Evolutionary conservation across 2,888 invertebrate species (phyloP), one percentile per base, ranked within the genome.

Genomic region (Rhodophaea formosa): DNA sequence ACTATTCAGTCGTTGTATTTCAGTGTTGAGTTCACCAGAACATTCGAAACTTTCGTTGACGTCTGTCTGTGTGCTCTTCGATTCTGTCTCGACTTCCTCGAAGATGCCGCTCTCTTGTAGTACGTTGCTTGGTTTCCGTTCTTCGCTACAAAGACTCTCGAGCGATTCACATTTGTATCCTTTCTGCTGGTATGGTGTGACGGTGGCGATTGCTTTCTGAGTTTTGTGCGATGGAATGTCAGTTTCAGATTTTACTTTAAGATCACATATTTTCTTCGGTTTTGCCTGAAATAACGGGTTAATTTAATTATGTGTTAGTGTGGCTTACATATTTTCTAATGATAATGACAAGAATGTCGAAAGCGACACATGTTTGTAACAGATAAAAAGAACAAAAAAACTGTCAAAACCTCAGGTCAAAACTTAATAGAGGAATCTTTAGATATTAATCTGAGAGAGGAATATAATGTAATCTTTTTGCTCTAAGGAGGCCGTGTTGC

Each of bases 21-120:
- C 93, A 59, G 92, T 92, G 75, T 92, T 92, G 15, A 93, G 74
- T 79, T 93, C 93, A 71, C 92, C 88, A 61, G 80, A 84, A 72
- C 84, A 87, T 79, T 92, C 91, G 68, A 88, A 88, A 68, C 77
- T 84, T 60, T 93, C 93, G 70, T 92, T 93, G 42, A 88, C 87
- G 57, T 93, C 93, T 56, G 93, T 93, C 76, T 93, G 93, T 61
- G 93, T 93, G 63, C 84, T 74, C 62, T 82, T 88, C 45, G 81
- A 80, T 62, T 89, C 89, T 59, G 88, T 86, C 65, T 92, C 92
- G 32, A 86, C 92, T 49, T 91, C 94, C 71, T 94, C 95, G 71
- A 95, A 95, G 65, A 95, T 95, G 29, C 95, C 95, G 70, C 95
- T 95, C 73, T 95, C 95, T 72, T 95, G 95, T 30, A 95, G 85